Base-by-base conservation (phyloP, 2,797 vertebrate species). In the Rhabdomys pumilio region DNA sequence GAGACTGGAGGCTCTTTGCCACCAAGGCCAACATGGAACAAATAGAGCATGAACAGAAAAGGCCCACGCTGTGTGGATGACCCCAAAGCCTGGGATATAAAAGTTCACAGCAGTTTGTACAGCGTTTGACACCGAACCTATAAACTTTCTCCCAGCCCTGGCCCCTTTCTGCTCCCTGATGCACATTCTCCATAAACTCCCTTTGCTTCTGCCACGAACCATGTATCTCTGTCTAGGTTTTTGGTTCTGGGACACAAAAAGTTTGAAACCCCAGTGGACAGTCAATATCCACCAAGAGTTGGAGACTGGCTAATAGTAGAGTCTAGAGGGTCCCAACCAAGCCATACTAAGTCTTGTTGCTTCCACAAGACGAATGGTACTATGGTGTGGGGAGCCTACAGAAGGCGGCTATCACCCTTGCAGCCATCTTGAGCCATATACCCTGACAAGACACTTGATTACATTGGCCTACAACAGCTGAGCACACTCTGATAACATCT, bases 1-100 rank as follows among this genome's bases (percentile, higher is more conserved):
- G 85, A 86, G 65, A 72, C 67, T 29, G 7, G 22, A 38, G 50
- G 3, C 50, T 73, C 67, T 57, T 73, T 41, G 65, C 50, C n/a
- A 57, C 67, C 15, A 38, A 55, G 47, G 67, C 85, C n/a, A 26
- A 41, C 53, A 29, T 53, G n/a, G 57, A 87, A 41, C 85, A 87
- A 57, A 57, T 22, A 73, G 83, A 86, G 83, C 83, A 85, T 67
- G 41, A 85, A n/a, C 61, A 69, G 63, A 86, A 83, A 53, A 69
- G 63, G 47, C 20, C 65, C 31, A 24, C 0, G 12, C 63, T 86
- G 63, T 67, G 63, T 86, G 63, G 50, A 69, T 53, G 63, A 69
- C 83, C 31, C 63, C 31, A 53, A 38, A 86, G 31, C 63, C 47
- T 24, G 31, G 20, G 34, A 17, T 44, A 26, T 53, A n/a, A 65